Evolutionary conservation across 2,113 vertebrate genomes (phyloP), one percentile per base, ranked within the genome.

Genomic region (Prinia subflava): DNA sequence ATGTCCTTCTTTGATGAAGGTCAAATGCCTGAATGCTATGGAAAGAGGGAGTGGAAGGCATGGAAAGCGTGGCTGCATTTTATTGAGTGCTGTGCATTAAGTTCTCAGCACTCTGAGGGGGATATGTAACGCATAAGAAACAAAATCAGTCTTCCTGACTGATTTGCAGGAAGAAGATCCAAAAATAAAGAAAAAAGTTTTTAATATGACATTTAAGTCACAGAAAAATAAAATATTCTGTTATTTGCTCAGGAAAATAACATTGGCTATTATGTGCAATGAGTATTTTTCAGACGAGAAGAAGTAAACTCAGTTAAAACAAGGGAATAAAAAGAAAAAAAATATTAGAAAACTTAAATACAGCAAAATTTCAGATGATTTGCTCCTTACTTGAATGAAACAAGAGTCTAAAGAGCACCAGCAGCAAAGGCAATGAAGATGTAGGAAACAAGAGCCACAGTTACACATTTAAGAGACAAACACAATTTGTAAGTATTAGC

Each of bases 281-380:
- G 37, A 86, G 53, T 75, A 83, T 78, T 94, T 94, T 93, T 93
- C 82, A 44, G 52, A 91, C 69, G 39, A 84, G 75, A 59, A 81
- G 56, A 47, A 91, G 59, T 19, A 94, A 97, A 96, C 37, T 62
- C 41, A 47, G 88, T 97, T 96, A 90, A 86, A 95, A 69, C 27
- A 90, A 89, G 92, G 90, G 93, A 96, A 87, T 89, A 94, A 83
- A 92, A 89, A 78, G 80, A 87, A 93, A 93, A 96, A 86, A 83
- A 47, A 15, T n/a, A 93, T 96, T 93, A 93, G 37, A 83, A 94
- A 93, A 88, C 44, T 90, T 86, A 83, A 94, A 74, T 14, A 75
- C n/a, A 62, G 76, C 41, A 86, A 52, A 88, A 93, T 93, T 86
- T 81, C 64, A 83, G 53, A 59, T 83, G 4, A 94, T 88, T 90